Evolutionary conservation across 2,797 vertebrate species (phyloP).

Genomic region (Masticophis lateralis): DNA sequence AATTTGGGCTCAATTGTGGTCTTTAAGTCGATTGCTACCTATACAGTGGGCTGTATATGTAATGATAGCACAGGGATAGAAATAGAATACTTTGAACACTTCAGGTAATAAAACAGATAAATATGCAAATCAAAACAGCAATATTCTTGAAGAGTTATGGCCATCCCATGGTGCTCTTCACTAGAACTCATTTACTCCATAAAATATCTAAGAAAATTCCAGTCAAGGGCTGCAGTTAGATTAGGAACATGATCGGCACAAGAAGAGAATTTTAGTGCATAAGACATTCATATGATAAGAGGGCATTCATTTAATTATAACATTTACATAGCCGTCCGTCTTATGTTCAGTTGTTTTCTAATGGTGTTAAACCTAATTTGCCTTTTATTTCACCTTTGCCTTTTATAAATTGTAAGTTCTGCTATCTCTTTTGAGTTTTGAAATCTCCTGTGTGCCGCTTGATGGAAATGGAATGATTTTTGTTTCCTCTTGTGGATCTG

Average conservation of each 20-base stretch:
- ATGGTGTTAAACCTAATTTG: constrained; percentile 55
- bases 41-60: background rate
- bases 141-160: background rate
- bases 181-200: background rate
- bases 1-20: too few species aligned
- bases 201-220: background rate
- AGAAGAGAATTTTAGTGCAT: background rate
- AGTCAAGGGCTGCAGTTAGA: background rate
- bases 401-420: background rate
- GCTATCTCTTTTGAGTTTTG: constrained; percentile 31
- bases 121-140: background rate
- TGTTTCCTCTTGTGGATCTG: constrained; percentile 25
- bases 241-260: fast-evolving
- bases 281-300: background rate
- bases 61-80: background rate
- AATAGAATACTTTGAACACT: background rate
- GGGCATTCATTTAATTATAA: too few species aligned
- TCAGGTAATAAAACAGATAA: background rate
- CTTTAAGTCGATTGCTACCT: too few species aligned
- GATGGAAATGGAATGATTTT: constrained; percentile 53
- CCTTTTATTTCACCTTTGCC: background rate
- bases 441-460: constrained; percentile 8
- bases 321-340: too few species aligned
- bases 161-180: background rate
- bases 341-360: constrained; percentile 27